Conservation (phyloP, 1,140 invertebrate genomes). For the Nephotettix cincticeps region DNA sequence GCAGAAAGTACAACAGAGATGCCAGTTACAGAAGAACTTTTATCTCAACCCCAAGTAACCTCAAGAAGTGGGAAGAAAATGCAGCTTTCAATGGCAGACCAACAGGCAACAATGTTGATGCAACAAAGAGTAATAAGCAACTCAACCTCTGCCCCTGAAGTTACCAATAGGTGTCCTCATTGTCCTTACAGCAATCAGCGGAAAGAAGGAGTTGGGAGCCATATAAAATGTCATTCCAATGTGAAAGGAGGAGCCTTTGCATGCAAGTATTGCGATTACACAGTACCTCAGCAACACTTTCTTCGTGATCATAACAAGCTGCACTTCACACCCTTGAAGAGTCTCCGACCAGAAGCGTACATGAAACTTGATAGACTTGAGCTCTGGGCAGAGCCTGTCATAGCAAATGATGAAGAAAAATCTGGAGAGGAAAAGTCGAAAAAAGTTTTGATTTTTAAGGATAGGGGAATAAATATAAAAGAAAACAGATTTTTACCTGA, state of each 20-base stretch:
- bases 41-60: constrained; percentile 35
- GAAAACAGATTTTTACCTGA: constrained; percentile 37
- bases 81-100: constrained; percentile 54
- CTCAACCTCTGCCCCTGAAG: constrained; percentile 46
- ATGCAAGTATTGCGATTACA: constrained; percentile 84
- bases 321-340: constrained; percentile 66
- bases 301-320: constrained; percentile 76
- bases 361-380: constrained; percentile 57
- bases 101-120: constrained; percentile 51
- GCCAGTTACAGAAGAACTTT: constrained; percentile 40
- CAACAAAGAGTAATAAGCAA: constrained; percentile 50
- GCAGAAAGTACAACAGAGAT: constrained; percentile 46
- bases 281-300: constrained; percentile 73
- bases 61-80: constrained; percentile 44
- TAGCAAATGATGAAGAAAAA: constrained; percentile 40
- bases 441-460: constrained; percentile 49
- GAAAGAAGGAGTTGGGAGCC: constrained; percentile 70
- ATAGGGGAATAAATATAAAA: constrained; percentile 42
- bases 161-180: constrained; percentile 59
- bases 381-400: constrained; percentile 49
- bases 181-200: constrained; percentile 77
- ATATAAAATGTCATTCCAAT: constrained; percentile 69
- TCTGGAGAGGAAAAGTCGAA: constrained; percentile 28
- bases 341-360: constrained; percentile 60
- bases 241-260: constrained; percentile 57